Evolutionary conservation across 2,888 invertebrate species (phyloP).

Genomic region (Pyrrhia umbra): DNA sequence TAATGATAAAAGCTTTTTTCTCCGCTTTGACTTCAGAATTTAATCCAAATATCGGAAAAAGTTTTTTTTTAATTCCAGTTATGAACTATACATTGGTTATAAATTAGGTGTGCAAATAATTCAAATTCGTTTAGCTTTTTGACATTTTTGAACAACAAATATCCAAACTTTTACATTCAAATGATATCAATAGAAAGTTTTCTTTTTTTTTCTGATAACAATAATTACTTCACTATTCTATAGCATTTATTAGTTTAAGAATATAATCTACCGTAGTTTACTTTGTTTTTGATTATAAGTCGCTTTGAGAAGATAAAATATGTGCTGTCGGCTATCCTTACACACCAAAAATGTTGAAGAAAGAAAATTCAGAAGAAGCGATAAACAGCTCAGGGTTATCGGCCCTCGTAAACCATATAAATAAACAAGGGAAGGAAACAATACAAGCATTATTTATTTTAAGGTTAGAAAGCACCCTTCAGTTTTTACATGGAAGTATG

Average conservation of each 20-base stretch:
- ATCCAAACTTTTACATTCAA: no score
- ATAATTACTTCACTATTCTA: no score
- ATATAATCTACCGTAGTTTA: not conserved
- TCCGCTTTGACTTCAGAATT: not conserved
- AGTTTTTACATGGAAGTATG: not conserved
- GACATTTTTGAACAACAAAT: no score
- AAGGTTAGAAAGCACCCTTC: not conserved
- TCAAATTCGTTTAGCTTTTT: no score
- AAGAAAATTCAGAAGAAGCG: not conserved
- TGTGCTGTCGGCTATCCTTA: no score
- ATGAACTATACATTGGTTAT: no score
- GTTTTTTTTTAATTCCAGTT: no score
- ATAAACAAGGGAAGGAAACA: conserved; percentile 16
- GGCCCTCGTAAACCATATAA: not conserved
- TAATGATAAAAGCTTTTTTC: not conserved
- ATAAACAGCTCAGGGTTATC: not conserved
- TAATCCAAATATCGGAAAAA: no score
- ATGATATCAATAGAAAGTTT: no score
- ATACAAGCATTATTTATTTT: not conserved
- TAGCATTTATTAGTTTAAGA: not conserved
- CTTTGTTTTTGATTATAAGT: not conserved
- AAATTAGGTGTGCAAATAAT: no score
- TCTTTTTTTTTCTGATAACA: no score
- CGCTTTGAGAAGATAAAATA: not conserved
- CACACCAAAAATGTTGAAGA: not conserved